Percentiles rank a stretch among this genome's conserved stretches.
phyloP scores from a whole-genome alignment of 2,113 vertebrate species.

The Chiloscyllium plagiosum region DNA sequence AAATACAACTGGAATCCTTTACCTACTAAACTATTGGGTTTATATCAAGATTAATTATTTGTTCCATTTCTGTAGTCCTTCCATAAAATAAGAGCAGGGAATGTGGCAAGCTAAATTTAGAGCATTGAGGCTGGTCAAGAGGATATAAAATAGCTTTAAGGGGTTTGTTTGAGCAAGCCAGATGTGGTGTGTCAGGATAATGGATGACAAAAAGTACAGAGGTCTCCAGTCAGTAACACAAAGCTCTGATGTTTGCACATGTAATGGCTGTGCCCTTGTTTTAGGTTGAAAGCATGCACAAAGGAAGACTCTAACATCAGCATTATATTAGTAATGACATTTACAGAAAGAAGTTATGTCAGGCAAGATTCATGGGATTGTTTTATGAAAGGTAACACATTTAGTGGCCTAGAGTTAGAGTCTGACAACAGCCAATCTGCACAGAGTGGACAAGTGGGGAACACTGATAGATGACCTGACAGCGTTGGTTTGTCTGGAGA shows the following conservation, averaged over 20 bases:
- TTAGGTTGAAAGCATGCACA: neutral
- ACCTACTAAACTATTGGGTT: neutral
- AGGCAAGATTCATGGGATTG: constrained; percentile 32
- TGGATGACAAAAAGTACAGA: constrained; percentile 8
- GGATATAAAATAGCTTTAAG: neutral
- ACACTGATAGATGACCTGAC: constrained; percentile 35
- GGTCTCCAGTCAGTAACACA: constrained; percentile 12
- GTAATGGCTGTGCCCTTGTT: constrained; percentile 22
- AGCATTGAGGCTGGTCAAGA: neutral
- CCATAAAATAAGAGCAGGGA: neutral
- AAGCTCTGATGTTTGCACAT: neutral
- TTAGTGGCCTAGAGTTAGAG: constrained; percentile 28
- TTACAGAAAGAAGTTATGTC: constrained; percentile 33
- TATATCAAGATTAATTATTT: neutral
- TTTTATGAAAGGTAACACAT: constrained; percentile 28
- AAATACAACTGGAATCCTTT: neutral
- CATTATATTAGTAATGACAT: constrained; percentile 16
- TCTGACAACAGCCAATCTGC: constrained; percentile 6
- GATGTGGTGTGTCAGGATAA: constrained; percentile 30
- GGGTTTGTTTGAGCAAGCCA: neutral
- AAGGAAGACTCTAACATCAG: neutral
- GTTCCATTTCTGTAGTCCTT: neutral
- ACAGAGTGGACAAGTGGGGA: constrained; percentile 1
- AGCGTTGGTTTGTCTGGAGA: constrained; percentile 34
- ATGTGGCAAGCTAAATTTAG: neutral